Evolutionary conservation across 2,113 vertebrate species (phyloP).

Genomic region (Oenanthe melanoleuca): DNA sequence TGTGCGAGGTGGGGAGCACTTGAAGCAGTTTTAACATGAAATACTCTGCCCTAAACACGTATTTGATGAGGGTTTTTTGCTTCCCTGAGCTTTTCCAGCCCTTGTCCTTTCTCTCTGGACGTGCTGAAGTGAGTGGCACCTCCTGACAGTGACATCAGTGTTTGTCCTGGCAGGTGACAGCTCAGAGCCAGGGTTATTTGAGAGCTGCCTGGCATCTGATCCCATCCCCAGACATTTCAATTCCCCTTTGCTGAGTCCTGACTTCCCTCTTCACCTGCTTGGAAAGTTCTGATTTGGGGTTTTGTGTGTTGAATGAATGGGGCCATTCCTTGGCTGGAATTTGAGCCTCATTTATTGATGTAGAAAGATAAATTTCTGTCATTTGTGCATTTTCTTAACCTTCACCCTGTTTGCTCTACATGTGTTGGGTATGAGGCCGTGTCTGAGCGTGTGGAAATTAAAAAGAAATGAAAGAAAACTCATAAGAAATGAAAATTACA

Average conservation of each 20-base stretch:
- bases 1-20: fast-evolving
- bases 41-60: fast-evolving
- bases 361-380: not conserved
- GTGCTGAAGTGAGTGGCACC: not conserved
- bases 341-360: not conserved
- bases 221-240: not conserved
- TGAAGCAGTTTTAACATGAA: not conserved
- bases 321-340: not conserved
- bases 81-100: not conserved
- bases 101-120: not conserved
- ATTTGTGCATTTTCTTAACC: not conserved
- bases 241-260: not conserved
- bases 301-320: not conserved
- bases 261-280: not conserved
- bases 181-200: not conserved
- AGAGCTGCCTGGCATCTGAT: not conserved
- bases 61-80: not conserved
- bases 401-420: fast-evolving
- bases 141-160: fast-evolving
- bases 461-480: not conserved
- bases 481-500: not conserved
- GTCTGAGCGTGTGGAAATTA: not conserved
- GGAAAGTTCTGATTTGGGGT: not conserved
- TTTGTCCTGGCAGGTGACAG: not conserved
- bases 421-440: fast-evolving